Evolutionary conservation across 2,113 vertebrate species (phyloP).

Genomic region (Mugil cephalus): DNA sequence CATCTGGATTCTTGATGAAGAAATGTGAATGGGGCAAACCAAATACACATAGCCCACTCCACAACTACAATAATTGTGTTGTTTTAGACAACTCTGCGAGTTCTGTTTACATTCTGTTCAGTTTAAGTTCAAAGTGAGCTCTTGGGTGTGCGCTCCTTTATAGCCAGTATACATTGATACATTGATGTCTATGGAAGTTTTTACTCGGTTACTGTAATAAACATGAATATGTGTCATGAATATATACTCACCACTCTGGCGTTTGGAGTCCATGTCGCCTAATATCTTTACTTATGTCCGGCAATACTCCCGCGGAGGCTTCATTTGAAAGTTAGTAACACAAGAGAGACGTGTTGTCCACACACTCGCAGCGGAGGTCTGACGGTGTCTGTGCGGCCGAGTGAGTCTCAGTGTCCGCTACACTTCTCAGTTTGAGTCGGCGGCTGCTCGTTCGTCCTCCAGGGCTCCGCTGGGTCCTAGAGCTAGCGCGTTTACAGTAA

Average conservation of each 20-base stretch:
- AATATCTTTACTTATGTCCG: background rate
- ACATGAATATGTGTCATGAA: background rate
- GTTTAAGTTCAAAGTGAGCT: background rate
- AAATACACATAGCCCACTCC: no score
- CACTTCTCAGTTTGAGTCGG: constrained; percentile 39
- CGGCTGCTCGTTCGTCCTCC: constrained; percentile 8
- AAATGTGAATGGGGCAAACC: no score
- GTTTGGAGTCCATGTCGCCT: constrained; percentile 68
- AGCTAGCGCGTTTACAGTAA: background rate
- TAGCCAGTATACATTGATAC: no score
- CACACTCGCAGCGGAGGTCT: background rate
- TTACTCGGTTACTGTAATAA: background rate
- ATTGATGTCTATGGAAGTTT: background rate
- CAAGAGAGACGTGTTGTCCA: constrained; percentile 19
- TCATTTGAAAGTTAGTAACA: constrained; percentile 34
- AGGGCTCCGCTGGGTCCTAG: constrained; percentile 63
- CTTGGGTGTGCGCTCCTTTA: background rate
- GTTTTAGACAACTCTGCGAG: no score
- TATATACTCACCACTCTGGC: constrained; percentile 69
- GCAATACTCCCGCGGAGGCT: constrained; percentile 29
- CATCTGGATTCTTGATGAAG: no score
- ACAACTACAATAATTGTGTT: background rate
- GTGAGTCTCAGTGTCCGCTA: constrained; percentile 57
- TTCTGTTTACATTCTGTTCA: background rate
- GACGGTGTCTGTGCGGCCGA: constrained; percentile 31